These are phyloP conservation scores for Ptychobarbus kaznakovi DNA, from an alignment of 2,797 vertebrate species.

Conservation along the genomic window DNA sequence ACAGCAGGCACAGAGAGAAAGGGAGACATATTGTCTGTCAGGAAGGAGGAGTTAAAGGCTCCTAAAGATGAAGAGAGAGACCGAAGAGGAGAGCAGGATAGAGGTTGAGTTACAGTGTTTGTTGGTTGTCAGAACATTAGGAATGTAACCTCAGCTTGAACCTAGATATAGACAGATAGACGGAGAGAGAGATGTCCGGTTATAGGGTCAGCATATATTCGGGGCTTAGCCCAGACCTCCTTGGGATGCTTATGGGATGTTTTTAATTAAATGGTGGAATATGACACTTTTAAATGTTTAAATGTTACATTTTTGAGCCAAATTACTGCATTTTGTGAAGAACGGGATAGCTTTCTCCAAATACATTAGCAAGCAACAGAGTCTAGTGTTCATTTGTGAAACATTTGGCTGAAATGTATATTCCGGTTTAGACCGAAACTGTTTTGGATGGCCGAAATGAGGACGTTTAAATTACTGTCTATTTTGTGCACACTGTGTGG, in stretches of 20 bases:
- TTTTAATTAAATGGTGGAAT: constrained; percentile 33
- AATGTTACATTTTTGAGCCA: not conserved
- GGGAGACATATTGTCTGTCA: constrained; percentile 41
- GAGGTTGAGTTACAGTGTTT: constrained; percentile 44
- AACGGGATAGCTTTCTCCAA: not conserved
- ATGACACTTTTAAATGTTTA: not conserved
- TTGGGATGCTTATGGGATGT: constrained; percentile 65
- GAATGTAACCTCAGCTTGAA: constrained; percentile 39
- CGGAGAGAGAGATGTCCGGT: not conserved
- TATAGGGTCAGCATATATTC: constrained; percentile 28
- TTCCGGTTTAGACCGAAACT: not conserved
- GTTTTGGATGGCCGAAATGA: not conserved
- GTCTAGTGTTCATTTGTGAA: not conserved
- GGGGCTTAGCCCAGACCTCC: constrained; percentile 46
- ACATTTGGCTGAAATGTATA: not conserved
- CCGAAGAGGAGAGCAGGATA: constrained; percentile 12
- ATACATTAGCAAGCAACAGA: not conserved
- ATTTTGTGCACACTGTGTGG: not conserved
- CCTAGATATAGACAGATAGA: constrained; percentile 40
- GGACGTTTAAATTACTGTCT: not conserved
- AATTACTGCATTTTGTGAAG: not conserved
- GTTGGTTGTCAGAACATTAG: constrained; percentile 48
- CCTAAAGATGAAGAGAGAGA: constrained; percentile 38
- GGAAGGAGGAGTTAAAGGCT: constrained; percentile 38
- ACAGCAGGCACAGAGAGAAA: constrained; percentile 28